A percentile compares a stretch with the other conserved stretches of the same genome.
phyloP scores from a whole-genome alignment of 2,888 invertebrate genomes.

The Heteropelma amictum region DNA sequence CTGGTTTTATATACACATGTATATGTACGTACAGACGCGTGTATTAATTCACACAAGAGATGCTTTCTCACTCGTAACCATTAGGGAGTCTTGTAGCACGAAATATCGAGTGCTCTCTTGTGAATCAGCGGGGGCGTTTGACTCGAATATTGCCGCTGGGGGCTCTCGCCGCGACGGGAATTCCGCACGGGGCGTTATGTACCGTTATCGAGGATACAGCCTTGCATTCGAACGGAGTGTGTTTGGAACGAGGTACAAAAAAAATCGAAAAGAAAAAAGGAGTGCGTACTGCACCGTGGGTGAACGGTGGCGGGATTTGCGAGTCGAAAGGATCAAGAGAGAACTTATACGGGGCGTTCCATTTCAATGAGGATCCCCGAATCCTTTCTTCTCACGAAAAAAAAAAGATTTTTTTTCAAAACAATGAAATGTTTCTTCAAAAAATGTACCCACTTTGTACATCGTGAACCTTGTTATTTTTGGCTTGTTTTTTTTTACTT shows the following conservation, averaged over 20 bases:
- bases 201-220: conserved; percentile 34
- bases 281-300: conserved; percentile 33
- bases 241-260: conserved; percentile 30
- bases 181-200: conserved; percentile 41
- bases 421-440: too few species aligned
- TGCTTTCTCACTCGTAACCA: conserved; percentile 58
- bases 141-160: conserved; percentile 64
- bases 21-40: too few species aligned
- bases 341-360: neutral
- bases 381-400: too few species aligned
- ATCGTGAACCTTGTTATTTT: too few species aligned
- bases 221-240: conserved; percentile 47
- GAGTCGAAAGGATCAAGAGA: conserved; percentile 11
- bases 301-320: conserved; percentile 36
- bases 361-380: too few species aligned
- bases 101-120: conserved; percentile 67
- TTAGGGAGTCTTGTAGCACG: conserved; percentile 69
- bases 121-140: conserved; percentile 65
- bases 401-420: too few species aligned
- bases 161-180: conserved; percentile 49
- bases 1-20: too few species aligned
- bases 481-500: too few species aligned
- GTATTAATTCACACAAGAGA: neutral
- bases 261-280: conserved; percentile 25
- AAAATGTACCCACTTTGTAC: too few species aligned